These are phyloP conservation scores for Thalassaphorura encarpata DNA, from an alignment of 1,140 invertebrate species.

Conservation along the genomic window DNA sequence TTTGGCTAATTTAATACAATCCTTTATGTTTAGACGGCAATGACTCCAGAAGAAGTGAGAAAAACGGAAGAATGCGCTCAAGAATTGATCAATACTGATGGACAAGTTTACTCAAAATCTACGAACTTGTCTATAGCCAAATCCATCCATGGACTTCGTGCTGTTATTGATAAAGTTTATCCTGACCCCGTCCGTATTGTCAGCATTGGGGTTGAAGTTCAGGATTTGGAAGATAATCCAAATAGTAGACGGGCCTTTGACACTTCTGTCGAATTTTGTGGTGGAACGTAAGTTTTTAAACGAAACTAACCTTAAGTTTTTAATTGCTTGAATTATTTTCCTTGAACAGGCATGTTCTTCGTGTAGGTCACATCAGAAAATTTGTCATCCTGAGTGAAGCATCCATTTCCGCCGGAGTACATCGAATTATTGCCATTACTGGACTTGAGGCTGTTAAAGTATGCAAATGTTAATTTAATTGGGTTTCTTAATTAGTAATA, in stretches of 20 bases:
- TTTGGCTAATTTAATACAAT: constrained; percentile 1
- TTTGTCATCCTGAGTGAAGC: constrained; percentile 96
- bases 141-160: constrained; percentile 84
- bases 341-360: constrained; percentile 63
- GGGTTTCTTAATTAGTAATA: constrained; percentile 8
- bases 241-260: constrained; percentile 58
- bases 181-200: constrained; percentile 97
- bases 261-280: constrained; percentile 99
- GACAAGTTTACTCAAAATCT: constrained; percentile 81
- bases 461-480: constrained; percentile 9
- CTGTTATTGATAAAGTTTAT: constrained; percentile 98
- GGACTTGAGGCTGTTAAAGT: constrained; percentile 80
- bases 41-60: constrained; percentile 78
- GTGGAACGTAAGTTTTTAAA: constrained; percentile 69
- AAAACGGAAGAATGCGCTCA: constrained; percentile 69
- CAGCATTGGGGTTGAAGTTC: constrained; percentile 84
- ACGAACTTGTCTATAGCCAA: constrained; percentile 74
- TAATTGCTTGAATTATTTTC: constrained; percentile 19
- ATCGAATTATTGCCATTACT: constrained; percentile 93
- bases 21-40: constrained; percentile 48
- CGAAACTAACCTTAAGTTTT: background rate
- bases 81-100: constrained; percentile 65
- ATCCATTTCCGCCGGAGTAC: constrained; percentile 96
- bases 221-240: constrained; percentile 78
- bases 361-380: constrained; percentile 80